Conservation (phyloP, 2,888 invertebrate genomes). For the Himalopsyche kuldschensis region DNA sequence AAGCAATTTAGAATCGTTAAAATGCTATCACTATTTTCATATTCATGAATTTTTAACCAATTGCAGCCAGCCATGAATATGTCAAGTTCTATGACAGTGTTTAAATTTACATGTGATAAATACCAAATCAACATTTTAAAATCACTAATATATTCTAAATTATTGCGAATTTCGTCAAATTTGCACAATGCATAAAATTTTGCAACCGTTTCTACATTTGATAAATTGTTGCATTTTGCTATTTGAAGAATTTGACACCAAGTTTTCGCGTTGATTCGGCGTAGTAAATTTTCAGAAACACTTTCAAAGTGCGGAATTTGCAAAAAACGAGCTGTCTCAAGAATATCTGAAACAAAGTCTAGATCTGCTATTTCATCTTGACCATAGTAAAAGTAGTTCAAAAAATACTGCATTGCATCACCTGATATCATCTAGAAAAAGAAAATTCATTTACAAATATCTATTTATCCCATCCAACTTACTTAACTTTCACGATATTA, state of each 20-base stretch:
- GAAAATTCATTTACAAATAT: background rate
- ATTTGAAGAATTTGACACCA: constrained; percentile 27
- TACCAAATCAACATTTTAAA: constrained; percentile 46
- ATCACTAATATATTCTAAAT: constrained; percentile 43
- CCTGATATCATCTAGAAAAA: constrained; percentile 48
- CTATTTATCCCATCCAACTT: background rate
- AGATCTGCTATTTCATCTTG: constrained; percentile 42
- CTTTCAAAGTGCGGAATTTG: constrained; percentile 47
- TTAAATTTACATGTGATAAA: constrained; percentile 45
- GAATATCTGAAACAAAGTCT: constrained; percentile 44
- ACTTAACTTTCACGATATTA: background rate
- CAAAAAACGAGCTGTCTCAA: constrained; percentile 49
- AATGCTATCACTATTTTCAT: constrained; percentile 12
- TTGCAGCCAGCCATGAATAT: constrained; percentile 47
- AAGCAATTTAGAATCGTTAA: constrained; percentile 29
- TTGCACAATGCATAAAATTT: constrained; percentile 44
- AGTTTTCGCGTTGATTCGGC: constrained; percentile 7
- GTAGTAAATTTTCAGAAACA: constrained; percentile 40
- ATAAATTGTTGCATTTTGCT: constrained; percentile 13
- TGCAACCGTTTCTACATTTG: constrained; percentile 8
- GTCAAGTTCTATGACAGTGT: constrained; percentile 44
- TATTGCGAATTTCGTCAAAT: constrained; percentile 44
- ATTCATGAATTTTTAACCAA: constrained; percentile 47
- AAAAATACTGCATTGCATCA: constrained; percentile 47
- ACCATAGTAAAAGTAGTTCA: constrained; percentile 44